These are phyloP conservation scores for Callipepla californica DNA, from an alignment of 2,113 vertebrate genomes.

Conservation along the genomic window DNA sequence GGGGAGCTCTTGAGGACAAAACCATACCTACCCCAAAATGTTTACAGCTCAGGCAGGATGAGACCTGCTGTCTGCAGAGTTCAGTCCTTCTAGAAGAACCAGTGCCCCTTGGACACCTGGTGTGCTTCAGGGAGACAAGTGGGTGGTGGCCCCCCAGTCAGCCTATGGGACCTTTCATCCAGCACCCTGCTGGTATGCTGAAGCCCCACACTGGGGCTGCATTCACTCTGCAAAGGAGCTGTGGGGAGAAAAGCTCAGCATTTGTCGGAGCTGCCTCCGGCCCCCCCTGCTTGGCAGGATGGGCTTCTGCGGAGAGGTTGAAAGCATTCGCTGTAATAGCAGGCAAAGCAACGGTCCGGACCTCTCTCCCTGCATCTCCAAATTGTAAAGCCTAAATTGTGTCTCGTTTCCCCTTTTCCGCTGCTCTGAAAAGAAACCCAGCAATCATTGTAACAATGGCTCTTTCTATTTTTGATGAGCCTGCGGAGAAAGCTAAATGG, in stretches of 20 bases:
- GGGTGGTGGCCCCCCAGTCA: accelerated
- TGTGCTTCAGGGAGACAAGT: accelerated
- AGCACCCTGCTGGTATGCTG: background rate
- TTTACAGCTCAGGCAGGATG: background rate
- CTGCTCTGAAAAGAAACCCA: background rate
- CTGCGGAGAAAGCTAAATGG: background rate
- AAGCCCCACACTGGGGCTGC: accelerated
- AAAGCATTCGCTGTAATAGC: background rate
- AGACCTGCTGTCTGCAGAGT: background rate
- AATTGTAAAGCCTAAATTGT: background rate
- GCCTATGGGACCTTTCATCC: background rate
- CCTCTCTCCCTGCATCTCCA: background rate
- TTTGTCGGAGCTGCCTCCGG: background rate
- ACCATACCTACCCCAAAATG: background rate
- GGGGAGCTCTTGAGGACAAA: background rate
- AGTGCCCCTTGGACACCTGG: background rate
- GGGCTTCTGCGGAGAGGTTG: background rate
- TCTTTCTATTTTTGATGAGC: constrained; percentile 35
- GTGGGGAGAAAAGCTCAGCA: accelerated
- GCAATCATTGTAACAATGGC: constrained; percentile 2
- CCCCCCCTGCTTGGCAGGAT: background rate
- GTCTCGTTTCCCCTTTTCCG: background rate
- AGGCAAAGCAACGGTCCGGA: background rate
- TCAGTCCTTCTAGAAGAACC: background rate
- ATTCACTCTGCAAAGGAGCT: background rate